phyloP scores from a whole-genome alignment of 37 sponge, comb jelly and placozoan species.

The Axinella damicornis region DNA sequence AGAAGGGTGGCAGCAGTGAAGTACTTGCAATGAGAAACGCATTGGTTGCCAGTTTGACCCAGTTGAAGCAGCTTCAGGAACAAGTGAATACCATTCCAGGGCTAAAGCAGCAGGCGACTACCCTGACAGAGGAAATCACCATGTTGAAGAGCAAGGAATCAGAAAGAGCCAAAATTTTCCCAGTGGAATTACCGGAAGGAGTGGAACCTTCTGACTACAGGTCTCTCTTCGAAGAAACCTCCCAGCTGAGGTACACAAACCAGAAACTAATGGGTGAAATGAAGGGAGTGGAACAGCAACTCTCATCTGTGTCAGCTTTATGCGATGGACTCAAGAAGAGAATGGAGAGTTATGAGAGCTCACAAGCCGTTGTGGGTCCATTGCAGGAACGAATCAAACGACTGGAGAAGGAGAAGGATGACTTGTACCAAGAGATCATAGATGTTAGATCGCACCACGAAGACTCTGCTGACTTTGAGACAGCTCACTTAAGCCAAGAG shows the following conservation, averaged over 20 bases:
- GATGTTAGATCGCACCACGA: constrained; percentile 39
- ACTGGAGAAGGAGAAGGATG: constrained; percentile 71
- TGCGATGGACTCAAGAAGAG: constrained; percentile 41
- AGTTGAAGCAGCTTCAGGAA: constrained; percentile 64
- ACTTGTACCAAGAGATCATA: constrained; percentile 48
- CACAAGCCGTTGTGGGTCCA: constrained; percentile 5
- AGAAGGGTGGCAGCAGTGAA: constrained; percentile 24
- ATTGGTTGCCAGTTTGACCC: constrained; percentile 63
- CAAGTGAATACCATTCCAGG: constrained; percentile 52
- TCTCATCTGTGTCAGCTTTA: constrained; percentile 6
- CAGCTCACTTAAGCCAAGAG: constrained; percentile 50
- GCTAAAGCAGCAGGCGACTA: constrained; percentile 43
- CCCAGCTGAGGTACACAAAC: constrained; percentile 30
- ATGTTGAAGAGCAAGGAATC: constrained; percentile 8
- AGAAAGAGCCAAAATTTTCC: neutral
- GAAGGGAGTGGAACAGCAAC: neutral
- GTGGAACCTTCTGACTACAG: constrained; percentile 13
- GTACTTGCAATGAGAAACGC: constrained; percentile 55
- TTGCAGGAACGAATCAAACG: constrained; percentile 41
- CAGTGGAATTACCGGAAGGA: constrained; percentile 40
- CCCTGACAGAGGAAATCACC: constrained; percentile 24
- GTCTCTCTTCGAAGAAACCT: constrained; percentile 31
- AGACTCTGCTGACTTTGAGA: constrained; percentile 46
- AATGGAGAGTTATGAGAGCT: constrained; percentile 37
- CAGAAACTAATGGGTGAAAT: constrained; percentile 11